phyloP scores from a whole-genome alignment of 1,140 invertebrate species.

The Drosophila sulfurigaster region DNA sequence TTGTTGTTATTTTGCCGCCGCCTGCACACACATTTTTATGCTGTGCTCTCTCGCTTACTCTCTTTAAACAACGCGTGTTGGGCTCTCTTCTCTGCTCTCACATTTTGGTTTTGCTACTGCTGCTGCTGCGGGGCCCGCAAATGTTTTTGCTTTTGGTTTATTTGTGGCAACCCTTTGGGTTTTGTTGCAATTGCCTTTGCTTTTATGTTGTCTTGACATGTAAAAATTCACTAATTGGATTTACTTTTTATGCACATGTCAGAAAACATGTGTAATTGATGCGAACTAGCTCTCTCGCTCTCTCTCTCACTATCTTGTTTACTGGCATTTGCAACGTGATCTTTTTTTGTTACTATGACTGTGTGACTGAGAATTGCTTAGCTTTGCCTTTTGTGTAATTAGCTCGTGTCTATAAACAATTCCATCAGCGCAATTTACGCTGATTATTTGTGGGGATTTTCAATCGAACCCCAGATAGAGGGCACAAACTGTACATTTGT shows the following conservation, averaged over 20 bases:
- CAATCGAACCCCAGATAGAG: slow-evolving; percentile 71
- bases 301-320: slow-evolving; percentile 15
- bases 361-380: background rate
- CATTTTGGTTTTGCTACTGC: slow-evolving; percentile 19
- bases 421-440: slow-evolving; percentile 51
- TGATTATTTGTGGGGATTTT: slow-evolving; percentile 59
- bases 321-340: slow-evolving; percentile 53
- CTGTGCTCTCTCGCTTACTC: slow-evolving; percentile 51
- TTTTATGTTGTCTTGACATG: slow-evolving; percentile 53
- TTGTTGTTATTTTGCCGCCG: slow-evolving; percentile 50
- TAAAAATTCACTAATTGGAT: slow-evolving; percentile 67
- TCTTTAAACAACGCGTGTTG: slow-evolving; percentile 65
- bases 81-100: slow-evolving; percentile 28
- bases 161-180: slow-evolving; percentile 67
- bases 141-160: slow-evolving; percentile 74
- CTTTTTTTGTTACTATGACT: slow-evolving; percentile 45
- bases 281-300: slow-evolving; percentile 11
- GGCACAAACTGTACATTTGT: slow-evolving; percentile 22
- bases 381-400: slow-evolving; percentile 42
- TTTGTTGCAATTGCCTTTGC: slow-evolving; percentile 66
- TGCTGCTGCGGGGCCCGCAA: slow-evolving; percentile 50
- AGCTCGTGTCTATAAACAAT: slow-evolving; percentile 45
- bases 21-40: slow-evolving; percentile 73
- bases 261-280: slow-evolving; percentile 56
- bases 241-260: slow-evolving; percentile 48